These are phyloP conservation scores for Drosophila littoralis DNA, from an alignment of 1,140 invertebrate genomes.

Conservation along the genomic window DNA sequence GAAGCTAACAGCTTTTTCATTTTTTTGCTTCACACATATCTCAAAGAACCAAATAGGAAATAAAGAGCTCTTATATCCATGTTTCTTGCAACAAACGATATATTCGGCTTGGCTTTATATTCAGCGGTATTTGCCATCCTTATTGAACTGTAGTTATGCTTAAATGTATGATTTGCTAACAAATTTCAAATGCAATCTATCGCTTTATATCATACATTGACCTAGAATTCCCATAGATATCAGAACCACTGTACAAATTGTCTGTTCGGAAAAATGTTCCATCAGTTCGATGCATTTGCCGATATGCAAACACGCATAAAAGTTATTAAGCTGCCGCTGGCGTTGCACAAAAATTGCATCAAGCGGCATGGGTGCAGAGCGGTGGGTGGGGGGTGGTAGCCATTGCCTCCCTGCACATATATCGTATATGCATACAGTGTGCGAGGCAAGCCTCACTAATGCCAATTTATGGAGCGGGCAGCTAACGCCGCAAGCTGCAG, in stretches of 20 bases:
- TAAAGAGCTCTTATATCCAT: background rate
- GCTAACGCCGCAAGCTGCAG: constrained; percentile 40
- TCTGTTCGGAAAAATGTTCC: constrained; percentile 45
- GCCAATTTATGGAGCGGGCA: constrained; percentile 68
- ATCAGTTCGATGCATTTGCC: constrained; percentile 58
- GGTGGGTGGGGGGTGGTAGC: no score
- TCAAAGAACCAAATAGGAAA: no score
- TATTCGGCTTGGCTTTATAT: background rate
- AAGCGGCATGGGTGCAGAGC: background rate
- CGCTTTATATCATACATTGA: constrained; percentile 25
- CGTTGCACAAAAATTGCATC: constrained; percentile 69
- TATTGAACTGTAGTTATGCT: background rate
- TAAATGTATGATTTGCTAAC: background rate
- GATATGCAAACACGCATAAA: constrained; percentile 81
- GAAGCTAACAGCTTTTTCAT: no score
- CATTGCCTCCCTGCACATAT: background rate
- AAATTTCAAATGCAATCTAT: constrained; percentile 2
- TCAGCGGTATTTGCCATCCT: background rate
- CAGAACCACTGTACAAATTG: constrained; percentile 15
- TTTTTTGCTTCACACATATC: no score
- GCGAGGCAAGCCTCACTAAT: constrained; percentile 50
- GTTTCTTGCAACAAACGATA: background rate
- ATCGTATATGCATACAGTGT: background rate
- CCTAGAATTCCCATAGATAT: background rate
- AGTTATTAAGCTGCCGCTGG: constrained; percentile 72